Base-by-base conservation (phyloP, 2,113 vertebrate genomes). In the Progne subis region DNA sequence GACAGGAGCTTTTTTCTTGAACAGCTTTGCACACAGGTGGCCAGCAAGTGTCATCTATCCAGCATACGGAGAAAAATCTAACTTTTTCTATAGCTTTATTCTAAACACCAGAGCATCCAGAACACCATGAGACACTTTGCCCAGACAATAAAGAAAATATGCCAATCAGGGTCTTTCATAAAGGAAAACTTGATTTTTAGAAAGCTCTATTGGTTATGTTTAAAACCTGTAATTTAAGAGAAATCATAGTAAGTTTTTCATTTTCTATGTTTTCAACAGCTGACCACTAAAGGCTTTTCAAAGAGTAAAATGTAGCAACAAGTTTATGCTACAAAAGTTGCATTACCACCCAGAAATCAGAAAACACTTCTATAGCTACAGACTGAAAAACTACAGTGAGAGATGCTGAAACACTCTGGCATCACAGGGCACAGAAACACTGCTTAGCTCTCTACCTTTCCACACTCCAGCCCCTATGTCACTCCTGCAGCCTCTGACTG, bases 291-390 rank as follows among this genome's bases (percentile, higher is more conserved):
- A 61, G 6, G 12, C 7, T 67, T 67, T 46, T 43, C 3, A 1
- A 81, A 26, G 11, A 75, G 12, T 25, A 72, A 49, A 82, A 44
- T 0, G 0, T 0, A 71, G 47, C 79, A 55, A 41, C 0, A 8
- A 82, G 26, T 34, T 83, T 25, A 65, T 1, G 2, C n/a, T 28
- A 34, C 18, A n/a, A 61, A 89, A 94, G 24, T 44, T 21, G 24
- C 14, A 4, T 37, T 63, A 90, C 20, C 29, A 31, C 26, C 8
- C 41, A 78, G 61, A 77, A 75, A 86, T n/a, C 31, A n/a, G n/a
- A 59, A 75, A 64, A 69, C 44, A 49, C 49, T 12, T 43, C 46
- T 55, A 21, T 11, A 49, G 44, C 86, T 56, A 47, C 47, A 71
- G 14, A 52, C 23, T 71, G 47, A 77, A 68, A 67, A 81, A 86